Base-by-base conservation (phyloP, 1,140 invertebrate genomes). In the Zaprionus vittiger region DNA sequence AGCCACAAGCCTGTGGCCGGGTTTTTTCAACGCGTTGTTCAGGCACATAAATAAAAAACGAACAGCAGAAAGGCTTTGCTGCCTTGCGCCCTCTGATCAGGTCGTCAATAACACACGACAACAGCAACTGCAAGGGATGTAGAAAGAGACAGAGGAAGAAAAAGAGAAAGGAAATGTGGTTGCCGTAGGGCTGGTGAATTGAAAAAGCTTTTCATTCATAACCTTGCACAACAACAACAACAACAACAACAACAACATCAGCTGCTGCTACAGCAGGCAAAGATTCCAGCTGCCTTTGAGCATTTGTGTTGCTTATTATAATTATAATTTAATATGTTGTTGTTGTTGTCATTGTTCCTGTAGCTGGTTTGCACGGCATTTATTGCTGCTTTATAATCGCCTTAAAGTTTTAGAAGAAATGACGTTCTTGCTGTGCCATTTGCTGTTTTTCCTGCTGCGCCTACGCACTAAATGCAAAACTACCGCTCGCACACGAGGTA, bases 151-250 rank as follows among this genome's bases (percentile, higher is more conserved):
- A 17, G 6, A 15, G 4, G 9, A 17, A 44, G 15, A n/a, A 2
- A 44, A 2, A 57, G 37, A 83, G 31, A 34, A 34, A 67, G 80
- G 56, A 44, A 73, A 70, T 59, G 60, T 68, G 37, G 7, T 31
- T 31, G 64, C 74, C 80, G 81, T 73, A 82, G 77, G 54, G 52
- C 63, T 75, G 63, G 73, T 87, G 72, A 89, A 84, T 82, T 78
- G 64, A 59, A 77, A 79, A 75, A 91, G 86, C 86, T 91, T 91
- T 91, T 91, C 86, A 91, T 91, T 91, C 86, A 91, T 87, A 91
- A 91, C 83, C 80, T 79, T 65, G 70, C 75, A 62, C 84, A 89
- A 81, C 67, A 83, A 81, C 57, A 71, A 56, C 54, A 73, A 52
- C 57, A 26, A 57, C 54, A 73, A 52, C 57, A 26, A 57, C 28